phyloP scores from a whole-genome alignment of 2,888 invertebrate genomes.

The Drymonia ruficornis region DNA sequence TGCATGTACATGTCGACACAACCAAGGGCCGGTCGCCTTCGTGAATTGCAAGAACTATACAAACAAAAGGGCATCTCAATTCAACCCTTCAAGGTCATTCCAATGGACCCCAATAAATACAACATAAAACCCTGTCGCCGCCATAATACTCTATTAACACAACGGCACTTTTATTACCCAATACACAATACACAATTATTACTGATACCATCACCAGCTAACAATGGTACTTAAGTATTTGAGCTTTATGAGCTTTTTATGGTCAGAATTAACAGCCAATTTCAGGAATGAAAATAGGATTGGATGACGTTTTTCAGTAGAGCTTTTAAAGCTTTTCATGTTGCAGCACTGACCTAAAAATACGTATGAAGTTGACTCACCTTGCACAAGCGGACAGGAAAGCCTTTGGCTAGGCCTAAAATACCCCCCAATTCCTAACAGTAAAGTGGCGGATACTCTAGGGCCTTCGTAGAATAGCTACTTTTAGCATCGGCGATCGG shows the following conservation, averaged over 20 bases:
- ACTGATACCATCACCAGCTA: constrained; percentile 16
- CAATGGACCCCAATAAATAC: constrained; percentile 34
- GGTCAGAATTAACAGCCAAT: background rate
- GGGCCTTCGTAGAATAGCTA: too few species aligned
- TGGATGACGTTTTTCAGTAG: background rate
- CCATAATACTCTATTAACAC: constrained; percentile 30
- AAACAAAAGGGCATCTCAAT: background rate
- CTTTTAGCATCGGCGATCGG: too few species aligned
- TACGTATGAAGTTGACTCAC: too few species aligned
- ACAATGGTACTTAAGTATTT: background rate
- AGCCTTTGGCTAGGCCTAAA: too few species aligned
- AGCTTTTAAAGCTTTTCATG: background rate
- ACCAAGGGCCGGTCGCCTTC: too few species aligned
- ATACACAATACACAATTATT: constrained; percentile 25
- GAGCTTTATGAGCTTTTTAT: background rate
- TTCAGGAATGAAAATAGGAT: background rate
- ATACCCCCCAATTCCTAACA: too few species aligned
- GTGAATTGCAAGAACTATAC: too few species aligned
- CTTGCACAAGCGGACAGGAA: too few species aligned
- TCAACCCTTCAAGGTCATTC: constrained; percentile 16
- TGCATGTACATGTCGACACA: too few species aligned
- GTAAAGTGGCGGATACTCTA: too few species aligned
- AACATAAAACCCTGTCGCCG: constrained; percentile 27
- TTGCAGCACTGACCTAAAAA: too few species aligned
- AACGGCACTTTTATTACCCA: constrained; percentile 35